Evolutionary conservation across 2,113 vertebrate genomes (phyloP).

Genomic region (Anser brachyrhynchus): DNA sequence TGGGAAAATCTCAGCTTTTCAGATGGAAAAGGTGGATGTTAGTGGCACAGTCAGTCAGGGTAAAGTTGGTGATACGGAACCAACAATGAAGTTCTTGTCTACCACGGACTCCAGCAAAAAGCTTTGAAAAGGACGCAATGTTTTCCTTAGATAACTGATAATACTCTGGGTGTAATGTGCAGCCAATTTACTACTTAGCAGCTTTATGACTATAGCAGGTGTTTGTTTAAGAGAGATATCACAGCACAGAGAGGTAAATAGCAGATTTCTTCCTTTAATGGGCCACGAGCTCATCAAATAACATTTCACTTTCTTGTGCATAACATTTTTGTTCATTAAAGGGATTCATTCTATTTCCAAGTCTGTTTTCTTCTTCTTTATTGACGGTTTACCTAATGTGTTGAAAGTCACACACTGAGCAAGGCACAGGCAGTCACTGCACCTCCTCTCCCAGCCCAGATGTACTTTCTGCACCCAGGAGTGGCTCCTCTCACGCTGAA

Average conservation of each 20-base stretch:
- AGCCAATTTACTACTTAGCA: constrained; percentile 52
- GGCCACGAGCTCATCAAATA: constrained; percentile 29
- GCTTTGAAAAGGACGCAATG: constrained; percentile 31
- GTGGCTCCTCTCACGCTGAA: neutral
- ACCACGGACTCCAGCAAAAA: neutral
- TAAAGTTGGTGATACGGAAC: neutral
- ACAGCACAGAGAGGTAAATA: constrained; percentile 31
- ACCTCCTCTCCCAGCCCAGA: neutral
- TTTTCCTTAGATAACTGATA: constrained; percentile 60
- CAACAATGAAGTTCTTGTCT: constrained; percentile 55
- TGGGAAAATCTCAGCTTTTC: neutral
- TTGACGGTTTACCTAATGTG: neutral
- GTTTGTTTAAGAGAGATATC: constrained; percentile 60
- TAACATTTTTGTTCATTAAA: constrained; percentile 31
- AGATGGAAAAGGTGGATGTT: neutral
- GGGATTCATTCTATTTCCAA: constrained; percentile 20
- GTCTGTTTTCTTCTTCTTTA: neutral
- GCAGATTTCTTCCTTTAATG: constrained; percentile 49
- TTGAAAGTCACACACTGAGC: neutral
- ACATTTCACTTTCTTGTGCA: neutral
- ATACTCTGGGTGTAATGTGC: constrained; percentile 36
- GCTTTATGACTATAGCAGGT: constrained; percentile 35
- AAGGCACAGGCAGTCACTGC: neutral
- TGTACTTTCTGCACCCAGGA: neutral
- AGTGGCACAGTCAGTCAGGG: neutral